A percentile compares a stretch with the other conserved stretches of the same genome.
Evolutionary conservation across 2,113 vertebrate genomes (phyloP).

Genomic region (Petrocephalus microphthalmus): DNA sequence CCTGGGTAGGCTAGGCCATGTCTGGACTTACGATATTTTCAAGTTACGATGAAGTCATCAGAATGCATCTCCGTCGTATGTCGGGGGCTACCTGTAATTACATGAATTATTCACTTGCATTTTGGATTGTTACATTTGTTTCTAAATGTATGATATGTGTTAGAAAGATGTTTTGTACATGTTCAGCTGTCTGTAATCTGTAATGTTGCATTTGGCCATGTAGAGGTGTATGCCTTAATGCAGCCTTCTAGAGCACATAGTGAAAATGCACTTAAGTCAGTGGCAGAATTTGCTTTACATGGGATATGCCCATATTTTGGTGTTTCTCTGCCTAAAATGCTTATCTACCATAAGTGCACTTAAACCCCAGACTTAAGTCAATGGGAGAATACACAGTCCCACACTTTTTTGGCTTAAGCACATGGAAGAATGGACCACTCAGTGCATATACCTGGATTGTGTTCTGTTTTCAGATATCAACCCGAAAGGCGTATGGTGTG

Average conservation of each 20-base stretch:
- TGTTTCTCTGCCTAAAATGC: not conserved
- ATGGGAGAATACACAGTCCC: not conserved
- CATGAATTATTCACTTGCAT: not conserved
- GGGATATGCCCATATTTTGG: not conserved
- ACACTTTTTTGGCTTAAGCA: not conserved
- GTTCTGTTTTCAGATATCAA: constrained; percentile 59
- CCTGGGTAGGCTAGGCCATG: too few species aligned
- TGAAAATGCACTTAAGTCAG: not conserved
- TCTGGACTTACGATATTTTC: too few species aligned
- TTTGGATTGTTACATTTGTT: too few species aligned
- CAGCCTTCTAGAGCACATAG: not conserved
- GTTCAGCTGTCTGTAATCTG: not conserved
- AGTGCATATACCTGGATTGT: not conserved
- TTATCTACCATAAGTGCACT: not conserved
- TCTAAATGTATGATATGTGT: not conserved
- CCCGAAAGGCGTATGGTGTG: constrained; percentile 69
- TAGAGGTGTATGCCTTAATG: too few species aligned
- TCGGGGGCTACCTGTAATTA: not conserved
- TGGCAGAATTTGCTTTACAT: not conserved
- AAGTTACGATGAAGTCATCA: too few species aligned
- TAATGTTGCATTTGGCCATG: too few species aligned
- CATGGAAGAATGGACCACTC: not conserved
- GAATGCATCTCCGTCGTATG: too few species aligned
- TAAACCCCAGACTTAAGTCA: not conserved
- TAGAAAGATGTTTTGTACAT: not conserved